Percentiles rank a stretch among this genome's conserved stretches.
phyloP scores from a whole-genome alignment of 2,113 vertebrate genomes.

The Tetraodon nigroviridis region DNA sequence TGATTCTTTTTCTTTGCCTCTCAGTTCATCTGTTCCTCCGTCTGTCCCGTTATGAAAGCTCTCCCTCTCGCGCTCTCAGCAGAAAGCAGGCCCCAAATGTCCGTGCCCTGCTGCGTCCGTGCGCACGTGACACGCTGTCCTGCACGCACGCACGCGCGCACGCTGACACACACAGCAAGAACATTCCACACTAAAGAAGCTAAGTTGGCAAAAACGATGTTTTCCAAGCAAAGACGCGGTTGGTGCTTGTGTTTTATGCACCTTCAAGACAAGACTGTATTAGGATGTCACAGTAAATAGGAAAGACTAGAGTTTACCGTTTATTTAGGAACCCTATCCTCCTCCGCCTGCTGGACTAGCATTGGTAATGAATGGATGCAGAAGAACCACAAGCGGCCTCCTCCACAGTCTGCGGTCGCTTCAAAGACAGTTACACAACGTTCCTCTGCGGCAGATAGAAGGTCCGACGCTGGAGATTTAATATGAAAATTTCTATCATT shows the following conservation, averaged over 20 bases:
- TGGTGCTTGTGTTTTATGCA: too few relatives aligned
- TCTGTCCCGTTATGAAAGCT: constrained; percentile 49
- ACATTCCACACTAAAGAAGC: constrained; percentile 27
- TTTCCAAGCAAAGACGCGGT: background rate
- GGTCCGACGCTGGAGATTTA: background rate
- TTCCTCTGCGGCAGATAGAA: background rate
- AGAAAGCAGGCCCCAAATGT: constrained; percentile 46
- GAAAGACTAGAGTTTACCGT: background rate
- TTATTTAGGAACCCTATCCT: background rate
- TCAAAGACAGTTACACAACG: background rate
- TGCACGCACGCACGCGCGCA: constrained; percentile 11
- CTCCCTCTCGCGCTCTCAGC: constrained; percentile 11
- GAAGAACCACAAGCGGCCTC: constrained; percentile 1
- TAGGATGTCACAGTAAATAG: too few relatives aligned
- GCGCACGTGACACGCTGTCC: constrained; percentile 5
- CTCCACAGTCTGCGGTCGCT: background rate
- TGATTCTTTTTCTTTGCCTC: constrained; percentile 1
- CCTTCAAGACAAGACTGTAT: too few relatives aligned
- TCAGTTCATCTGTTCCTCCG: constrained; percentile 43
- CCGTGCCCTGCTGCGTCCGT: constrained; percentile 29
- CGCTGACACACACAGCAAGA: constrained; percentile 22
- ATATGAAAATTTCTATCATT: background rate
- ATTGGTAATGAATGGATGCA: background rate
- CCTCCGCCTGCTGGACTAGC: background rate
- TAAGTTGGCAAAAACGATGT: constrained; percentile 27